Evolutionary conservation across 64 coral and sea anemone species (phyloP).

Genomic region (Montipora capricornis): DNA sequence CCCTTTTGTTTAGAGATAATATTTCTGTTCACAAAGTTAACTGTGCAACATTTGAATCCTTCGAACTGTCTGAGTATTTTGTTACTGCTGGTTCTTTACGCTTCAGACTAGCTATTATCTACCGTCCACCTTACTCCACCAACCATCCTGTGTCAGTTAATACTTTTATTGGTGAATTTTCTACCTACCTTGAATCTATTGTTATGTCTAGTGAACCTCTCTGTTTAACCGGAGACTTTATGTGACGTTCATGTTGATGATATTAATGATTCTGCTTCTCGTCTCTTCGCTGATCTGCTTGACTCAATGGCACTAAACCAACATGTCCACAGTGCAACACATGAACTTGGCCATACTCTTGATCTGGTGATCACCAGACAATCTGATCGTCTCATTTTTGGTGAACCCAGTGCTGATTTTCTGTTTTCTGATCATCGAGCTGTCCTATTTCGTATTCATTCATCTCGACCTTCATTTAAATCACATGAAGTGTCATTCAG

Average conservation of each 20-base stretch:
- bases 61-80: not conserved
- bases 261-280: not conserved
- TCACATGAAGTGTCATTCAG: no score
- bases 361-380: not conserved
- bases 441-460: no score
- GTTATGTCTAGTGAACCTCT: not conserved
- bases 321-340: not conserved
- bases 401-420: no score
- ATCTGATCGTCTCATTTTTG: no score
- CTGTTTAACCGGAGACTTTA: no score
- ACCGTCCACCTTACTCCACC: not conserved
- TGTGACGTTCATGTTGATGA: not conserved
- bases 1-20: not conserved
- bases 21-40: not conserved
- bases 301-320: not conserved
- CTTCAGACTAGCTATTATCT: not conserved
- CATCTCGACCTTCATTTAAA: no score
- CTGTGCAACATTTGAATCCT: not conserved
- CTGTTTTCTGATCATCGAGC: no score
- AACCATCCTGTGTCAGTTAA: not conserved
- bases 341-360: not conserved
- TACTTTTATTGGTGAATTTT: not conserved
- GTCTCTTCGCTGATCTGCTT: not conserved
- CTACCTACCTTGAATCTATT: constrained; percentile 4
- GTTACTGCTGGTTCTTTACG: not conserved